Evolutionary conservation across 2,888 invertebrate species (phyloP).

Genomic region (Acanthosoma haemorrhoidale): DNA sequence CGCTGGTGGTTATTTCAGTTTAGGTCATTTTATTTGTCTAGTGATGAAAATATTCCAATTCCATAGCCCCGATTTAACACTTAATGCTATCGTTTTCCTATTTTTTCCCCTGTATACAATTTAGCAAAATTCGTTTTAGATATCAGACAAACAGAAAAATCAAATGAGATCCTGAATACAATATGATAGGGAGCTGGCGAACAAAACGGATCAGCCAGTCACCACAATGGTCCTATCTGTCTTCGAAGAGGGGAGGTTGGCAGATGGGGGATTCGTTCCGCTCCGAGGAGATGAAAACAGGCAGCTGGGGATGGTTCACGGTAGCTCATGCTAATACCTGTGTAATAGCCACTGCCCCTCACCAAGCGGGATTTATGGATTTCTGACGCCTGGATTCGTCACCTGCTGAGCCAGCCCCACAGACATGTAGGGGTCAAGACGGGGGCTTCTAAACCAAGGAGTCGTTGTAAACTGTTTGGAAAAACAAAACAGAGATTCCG

Average conservation of each 20-base stretch:
- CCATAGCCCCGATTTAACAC: no score
- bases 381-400: not conserved
- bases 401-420: not conserved
- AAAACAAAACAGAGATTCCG: no score
- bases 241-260: not conserved
- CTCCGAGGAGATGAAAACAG: not conserved
- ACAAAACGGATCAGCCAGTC: not conserved
- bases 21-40: no score
- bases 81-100: no score
- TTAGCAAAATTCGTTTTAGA: no score
- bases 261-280: slow-evolving; percentile 8
- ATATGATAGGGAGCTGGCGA: not conserved
- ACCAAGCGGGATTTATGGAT: not conserved
- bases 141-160: not conserved
- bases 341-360: not conserved
- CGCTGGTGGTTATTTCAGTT: no score
- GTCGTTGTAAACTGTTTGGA: no score
- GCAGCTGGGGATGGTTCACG: not conserved
- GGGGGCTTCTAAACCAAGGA: no score
- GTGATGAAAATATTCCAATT: no score
- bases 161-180: not conserved
- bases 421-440: no score
- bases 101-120: no score
- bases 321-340: not conserved
- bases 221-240: not conserved